phyloP scores from a whole-genome alignment of 1,140 invertebrate genomes.

The Zaprionus camerounensis region DNA sequence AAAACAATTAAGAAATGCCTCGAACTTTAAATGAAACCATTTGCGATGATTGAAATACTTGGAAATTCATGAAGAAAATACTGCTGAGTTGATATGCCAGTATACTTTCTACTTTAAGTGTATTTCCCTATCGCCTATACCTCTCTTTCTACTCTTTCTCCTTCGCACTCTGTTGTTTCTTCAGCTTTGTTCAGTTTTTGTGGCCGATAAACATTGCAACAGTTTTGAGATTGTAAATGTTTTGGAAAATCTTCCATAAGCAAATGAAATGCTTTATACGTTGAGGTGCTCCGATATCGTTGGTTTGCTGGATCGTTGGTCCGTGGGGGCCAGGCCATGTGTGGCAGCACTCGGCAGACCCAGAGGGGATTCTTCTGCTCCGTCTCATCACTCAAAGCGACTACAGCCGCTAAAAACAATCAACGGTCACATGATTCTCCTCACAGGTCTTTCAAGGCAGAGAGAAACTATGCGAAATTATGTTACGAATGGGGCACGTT shows the following conservation, averaged over 20 bases:
- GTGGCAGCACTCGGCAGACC: slow-evolving; percentile 31
- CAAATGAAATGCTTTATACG: slow-evolving; percentile 54
- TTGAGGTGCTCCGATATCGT: slow-evolving; percentile 21
- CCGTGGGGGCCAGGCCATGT: slow-evolving; percentile 68
- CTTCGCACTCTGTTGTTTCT: background rate
- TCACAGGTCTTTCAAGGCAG: slow-evolving; percentile 35
- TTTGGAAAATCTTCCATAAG: slow-evolving; percentile 59
- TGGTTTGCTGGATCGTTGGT: background rate
- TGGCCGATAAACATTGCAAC: slow-evolving; percentile 56
- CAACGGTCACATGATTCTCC: slow-evolving; percentile 59
- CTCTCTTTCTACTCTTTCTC: background rate
- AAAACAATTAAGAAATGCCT: background rate
- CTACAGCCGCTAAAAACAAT: slow-evolving; percentile 73
- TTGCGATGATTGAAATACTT: background rate
- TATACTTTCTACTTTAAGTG: background rate
- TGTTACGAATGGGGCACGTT: slow-evolving; percentile 29
- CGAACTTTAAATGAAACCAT: background rate
- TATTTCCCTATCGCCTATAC: background rate
- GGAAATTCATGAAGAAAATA: background rate
- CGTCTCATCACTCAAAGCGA: slow-evolving; percentile 73
- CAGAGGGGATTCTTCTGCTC: slow-evolving; percentile 4
- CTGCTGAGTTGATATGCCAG: background rate
- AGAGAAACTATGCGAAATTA: slow-evolving; percentile 64
- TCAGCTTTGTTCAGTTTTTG: slow-evolving; percentile 6
- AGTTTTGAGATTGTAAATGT: slow-evolving; percentile 63